phyloP scores from a whole-genome alignment of 2,113 vertebrate genomes.

The Peucedramus taeniatus region DNA sequence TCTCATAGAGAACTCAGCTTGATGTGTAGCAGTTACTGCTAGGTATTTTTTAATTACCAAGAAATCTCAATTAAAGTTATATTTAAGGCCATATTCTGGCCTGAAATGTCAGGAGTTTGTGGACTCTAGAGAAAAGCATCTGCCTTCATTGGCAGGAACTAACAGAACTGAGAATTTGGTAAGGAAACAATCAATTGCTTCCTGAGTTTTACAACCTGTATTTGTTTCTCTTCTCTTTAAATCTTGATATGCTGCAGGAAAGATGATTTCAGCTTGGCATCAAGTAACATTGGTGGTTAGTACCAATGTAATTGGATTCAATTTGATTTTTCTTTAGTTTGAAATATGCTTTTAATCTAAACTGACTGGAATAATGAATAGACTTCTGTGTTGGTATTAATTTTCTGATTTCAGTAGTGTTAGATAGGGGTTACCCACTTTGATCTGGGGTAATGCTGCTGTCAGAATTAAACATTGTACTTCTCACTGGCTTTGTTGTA shows the following conservation, averaged over 20 bases:
- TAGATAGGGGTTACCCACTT: neutral
- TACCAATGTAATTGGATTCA: neutral
- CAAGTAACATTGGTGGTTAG: neutral
- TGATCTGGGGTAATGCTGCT: neutral
- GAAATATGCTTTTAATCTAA: neutral
- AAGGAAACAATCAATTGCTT: neutral
- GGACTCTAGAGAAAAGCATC: neutral
- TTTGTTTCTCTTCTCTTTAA: neutral
- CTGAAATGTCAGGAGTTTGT: neutral
- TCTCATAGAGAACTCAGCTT: neutral
- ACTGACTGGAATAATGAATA: neutral
- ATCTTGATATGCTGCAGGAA: neutral
- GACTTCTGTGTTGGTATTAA: neutral
- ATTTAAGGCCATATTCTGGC: neutral
- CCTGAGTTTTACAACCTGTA: neutral
- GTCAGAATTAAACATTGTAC: neutral
- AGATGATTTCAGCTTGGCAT: neutral
- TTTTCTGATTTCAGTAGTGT: neutral
- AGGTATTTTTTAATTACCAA: neutral
- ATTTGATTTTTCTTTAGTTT: neutral
- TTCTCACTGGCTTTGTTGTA: neutral
- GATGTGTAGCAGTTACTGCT: neutral
- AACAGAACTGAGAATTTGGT: neutral
- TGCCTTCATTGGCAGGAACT: neutral
- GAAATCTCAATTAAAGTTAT: neutral